Base-by-base conservation (phyloP, 2,113 vertebrate genomes). In the Mobula hypostoma region DNA sequence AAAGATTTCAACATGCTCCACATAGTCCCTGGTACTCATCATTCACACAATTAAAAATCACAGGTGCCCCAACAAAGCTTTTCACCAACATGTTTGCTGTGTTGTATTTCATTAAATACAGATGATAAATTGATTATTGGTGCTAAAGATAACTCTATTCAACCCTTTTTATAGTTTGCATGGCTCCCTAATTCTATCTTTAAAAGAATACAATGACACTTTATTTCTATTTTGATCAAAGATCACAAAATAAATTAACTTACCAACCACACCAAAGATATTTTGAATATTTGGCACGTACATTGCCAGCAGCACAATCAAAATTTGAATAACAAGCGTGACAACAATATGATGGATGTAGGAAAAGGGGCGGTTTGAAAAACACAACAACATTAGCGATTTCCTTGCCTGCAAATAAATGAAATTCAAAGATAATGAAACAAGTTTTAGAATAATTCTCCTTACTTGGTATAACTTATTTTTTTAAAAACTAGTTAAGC, bases 251-350 rank as follows among this genome's bases (percentile, higher is more conserved):
- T 14, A 32, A 66, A 94, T 93, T 87, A 80, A 97, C 98, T 96
- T 96, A 99, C 99, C 98, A 83, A 99, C 96, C 1, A 99, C 95
- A 96, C 99, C 98, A 95, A 99, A 99, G 0, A 99, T 95, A 58
- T 98, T 97, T 94, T 96, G 97, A 95, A 99, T 98, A 96, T 99
- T 98, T 21, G 98, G 98, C 94, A 99, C 97, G 6, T 97, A 98
- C 95, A 99, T 96, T 32, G 98, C 98, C 94, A 99, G 95, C 94
- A 98, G 94, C 94, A 99, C 97, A 95, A 98, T 97, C 94, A 97
- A 80, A 19, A 96, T 48, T 92, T 98, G 97, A 95, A 99, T 96
- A 19, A 76, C 61, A 92, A 98, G 85, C 68, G 98, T 99, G 94
- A 97, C 94, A 66, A 96, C n/a, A 95, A 96, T 96, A 95, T 99